Percentiles rank a stretch among this genome's conserved stretches.
phyloP scores from a whole-genome alignment of 1,140 invertebrate genomes.

The Apocrypta bakeri region DNA sequence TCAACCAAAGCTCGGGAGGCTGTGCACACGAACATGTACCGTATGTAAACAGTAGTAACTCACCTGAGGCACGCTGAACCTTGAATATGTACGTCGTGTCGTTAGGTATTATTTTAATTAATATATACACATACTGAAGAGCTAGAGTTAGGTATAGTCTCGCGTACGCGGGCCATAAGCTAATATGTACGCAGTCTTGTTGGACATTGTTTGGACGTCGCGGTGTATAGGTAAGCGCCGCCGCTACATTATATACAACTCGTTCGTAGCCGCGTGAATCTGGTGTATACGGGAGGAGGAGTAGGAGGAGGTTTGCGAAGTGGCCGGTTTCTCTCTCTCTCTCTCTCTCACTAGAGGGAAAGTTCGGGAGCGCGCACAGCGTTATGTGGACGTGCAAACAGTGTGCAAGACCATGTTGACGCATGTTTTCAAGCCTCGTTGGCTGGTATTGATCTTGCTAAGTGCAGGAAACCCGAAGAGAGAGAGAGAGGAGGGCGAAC shows the following conservation, averaged over 20 bases:
- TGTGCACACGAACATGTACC: not conserved
- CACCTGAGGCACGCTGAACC: not conserved
- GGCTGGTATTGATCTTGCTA: slow-evolving; percentile 77
- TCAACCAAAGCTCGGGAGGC: not conserved
- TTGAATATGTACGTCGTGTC: not conserved
- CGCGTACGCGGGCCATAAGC: slow-evolving; percentile 46
- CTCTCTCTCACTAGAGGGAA: slow-evolving; percentile 43
- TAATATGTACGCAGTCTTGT: slow-evolving; percentile 73
- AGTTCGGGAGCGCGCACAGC: slow-evolving; percentile 64
- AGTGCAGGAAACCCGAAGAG: slow-evolving; percentile 73
- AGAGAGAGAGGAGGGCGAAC: slow-evolving; percentile 52
- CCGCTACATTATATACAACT: not conserved
- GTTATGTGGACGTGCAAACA: slow-evolving; percentile 74
- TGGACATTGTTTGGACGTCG: slow-evolving; percentile 71
- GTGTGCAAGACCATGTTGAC: slow-evolving; percentile 76
- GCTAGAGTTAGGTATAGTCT: not conserved
- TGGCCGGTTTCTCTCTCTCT: slow-evolving; percentile 59
- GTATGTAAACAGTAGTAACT: not conserved
- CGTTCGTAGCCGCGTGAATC: slow-evolving; percentile 36
- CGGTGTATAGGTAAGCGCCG: slow-evolving; percentile 19
- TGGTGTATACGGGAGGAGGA: not conserved
- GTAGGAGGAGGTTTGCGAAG: slow-evolving; percentile 58
- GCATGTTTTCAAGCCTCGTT: slow-evolving; percentile 77
- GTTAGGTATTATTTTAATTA: slow-evolving; percentile 42
- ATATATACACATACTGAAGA: not conserved